Evolutionary conservation across 1,140 invertebrate species (phyloP), one percentile per base, ranked within the genome.

Genomic region (Gonatopus flavifemur): DNA sequence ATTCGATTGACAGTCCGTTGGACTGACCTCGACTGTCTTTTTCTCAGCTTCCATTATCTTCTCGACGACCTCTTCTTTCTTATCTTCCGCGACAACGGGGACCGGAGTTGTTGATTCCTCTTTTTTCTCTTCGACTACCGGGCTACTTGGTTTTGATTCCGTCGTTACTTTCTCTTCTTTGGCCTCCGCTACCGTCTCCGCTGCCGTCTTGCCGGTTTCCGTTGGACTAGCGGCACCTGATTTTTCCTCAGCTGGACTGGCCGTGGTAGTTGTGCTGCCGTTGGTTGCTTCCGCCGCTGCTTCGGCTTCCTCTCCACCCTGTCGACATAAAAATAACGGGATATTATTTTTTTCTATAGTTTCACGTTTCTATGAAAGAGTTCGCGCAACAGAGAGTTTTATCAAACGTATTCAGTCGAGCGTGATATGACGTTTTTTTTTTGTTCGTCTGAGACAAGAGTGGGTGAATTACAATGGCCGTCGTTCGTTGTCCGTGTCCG

Each of bases 11-110:
- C 54, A 58, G 58, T 52, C 53, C 60, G 54, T 61, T 63, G 48
- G 65, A 76, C 74, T 78, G 74, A 77, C 74, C 74, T 78, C 76
- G 57, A 72, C 69, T 72, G 59, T 59, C 57, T 63, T 49, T 59
- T 70, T 74, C 53, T 67, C 69, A 37, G 43, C 54, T 60, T 69
- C 66, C n/a, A n/a, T n/a, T 49, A 62, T 44, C 49, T 64, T 65
- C 59, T 69, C 66, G 35, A 53, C 57, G 21, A 43, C 38, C 46
- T 64, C 63, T 43, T 57, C 53, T 58, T 64, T 59, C 58, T 67
- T 63, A 63, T 62, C 39, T 55, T 66, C 60, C 52, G 57, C 51
- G 35, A 60, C 63, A 59, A 57, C 64, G 40, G 65, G 60, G 62
- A 57, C 64, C 38, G 65, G 60, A 53, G 55, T 61, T 16, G 67